Conservation (phyloP, 2,888 invertebrate species). For the Apamea epomidion region DNA sequence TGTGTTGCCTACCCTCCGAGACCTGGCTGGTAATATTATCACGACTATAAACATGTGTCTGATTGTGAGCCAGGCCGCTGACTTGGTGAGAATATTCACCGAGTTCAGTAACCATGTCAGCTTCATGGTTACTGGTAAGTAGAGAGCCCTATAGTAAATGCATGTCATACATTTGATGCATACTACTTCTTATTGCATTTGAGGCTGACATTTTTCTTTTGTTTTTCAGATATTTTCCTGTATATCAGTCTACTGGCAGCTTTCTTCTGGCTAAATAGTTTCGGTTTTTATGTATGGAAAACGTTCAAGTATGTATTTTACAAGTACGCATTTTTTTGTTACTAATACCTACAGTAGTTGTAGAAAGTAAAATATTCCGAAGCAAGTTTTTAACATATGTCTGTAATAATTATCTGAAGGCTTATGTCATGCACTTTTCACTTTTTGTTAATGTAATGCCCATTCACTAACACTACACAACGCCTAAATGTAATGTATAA, state of each 20-base stretch:
- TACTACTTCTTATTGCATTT: background rate
- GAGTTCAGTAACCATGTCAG: slow-evolving; percentile 95
- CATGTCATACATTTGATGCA: slow-evolving; percentile 5
- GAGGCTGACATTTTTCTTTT: slow-evolving; percentile 23
- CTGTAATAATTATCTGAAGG: background rate
- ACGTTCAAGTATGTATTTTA: slow-evolving; percentile 93
- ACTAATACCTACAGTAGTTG: slow-evolving; percentile 16
- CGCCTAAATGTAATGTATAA: background rate
- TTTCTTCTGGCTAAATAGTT: slow-evolving; percentile 96
- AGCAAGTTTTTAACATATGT: background rate
- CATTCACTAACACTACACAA: background rate
- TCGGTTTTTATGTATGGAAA: slow-evolving; percentile 97
- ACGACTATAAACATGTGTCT: slow-evolving; percentile 95
- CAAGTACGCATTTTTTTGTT: slow-evolving; percentile 38
- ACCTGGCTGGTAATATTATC: slow-evolving; percentile 95
- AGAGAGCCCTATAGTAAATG: background rate
- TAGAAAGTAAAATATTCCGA: background rate
- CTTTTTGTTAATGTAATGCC: background rate
- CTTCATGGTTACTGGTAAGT: slow-evolving; percentile 94
- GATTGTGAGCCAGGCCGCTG: slow-evolving; percentile 94
- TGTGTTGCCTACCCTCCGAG: slow-evolving; percentile 95
- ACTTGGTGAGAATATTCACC: slow-evolving; percentile 94
- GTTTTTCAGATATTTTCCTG: slow-evolving; percentile 93
- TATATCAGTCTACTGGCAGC: slow-evolving; percentile 94
- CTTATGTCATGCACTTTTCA: background rate